A percentile compares a stretch with the other conserved stretches of the same genome.
phyloP scores from a whole-genome alignment of 2,797 vertebrate species.

The Mus caroli region DNA sequence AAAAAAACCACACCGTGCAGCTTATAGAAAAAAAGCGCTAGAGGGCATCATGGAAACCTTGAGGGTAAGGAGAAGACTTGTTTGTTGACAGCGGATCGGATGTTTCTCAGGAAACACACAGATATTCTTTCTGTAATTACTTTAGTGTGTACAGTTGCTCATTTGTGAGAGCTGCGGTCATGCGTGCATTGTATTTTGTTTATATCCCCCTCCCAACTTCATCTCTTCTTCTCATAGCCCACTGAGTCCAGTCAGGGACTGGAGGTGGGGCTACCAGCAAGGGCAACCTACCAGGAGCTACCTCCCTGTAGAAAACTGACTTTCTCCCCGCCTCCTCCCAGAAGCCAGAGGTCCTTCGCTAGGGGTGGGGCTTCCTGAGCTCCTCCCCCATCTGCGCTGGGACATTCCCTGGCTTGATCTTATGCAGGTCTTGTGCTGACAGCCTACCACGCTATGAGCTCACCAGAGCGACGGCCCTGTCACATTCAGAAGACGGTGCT shows the following conservation, averaged over 20 bases:
- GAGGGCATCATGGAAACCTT: neutral
- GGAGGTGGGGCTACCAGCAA: neutral
- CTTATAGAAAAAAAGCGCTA: too few relatives aligned
- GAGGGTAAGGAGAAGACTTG: neutral
- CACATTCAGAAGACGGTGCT: neutral
- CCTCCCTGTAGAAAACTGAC: neutral
- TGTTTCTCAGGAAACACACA: neutral
- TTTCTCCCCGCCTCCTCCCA: neutral
- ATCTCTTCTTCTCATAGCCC: neutral
- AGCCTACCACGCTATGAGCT: neutral
- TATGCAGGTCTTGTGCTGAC: neutral
- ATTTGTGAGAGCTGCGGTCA: neutral
- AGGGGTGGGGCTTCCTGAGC: neutral
- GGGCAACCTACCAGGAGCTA: neutral
- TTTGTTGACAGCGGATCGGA: neutral
- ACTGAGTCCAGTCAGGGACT: neutral
- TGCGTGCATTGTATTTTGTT: neutral
- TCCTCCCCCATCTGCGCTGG: neutral
- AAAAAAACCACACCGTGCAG: too few relatives aligned
- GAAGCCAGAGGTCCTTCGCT: neutral
- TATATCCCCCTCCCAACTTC: neutral
- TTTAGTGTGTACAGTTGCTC: neutral
- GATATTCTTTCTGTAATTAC: too few relatives aligned
- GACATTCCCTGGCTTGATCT: neutral
- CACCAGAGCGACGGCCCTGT: rapidly evolving